Conservation (phyloP, 2,797 vertebrate species). For the Propithecus perrieri region DNA sequence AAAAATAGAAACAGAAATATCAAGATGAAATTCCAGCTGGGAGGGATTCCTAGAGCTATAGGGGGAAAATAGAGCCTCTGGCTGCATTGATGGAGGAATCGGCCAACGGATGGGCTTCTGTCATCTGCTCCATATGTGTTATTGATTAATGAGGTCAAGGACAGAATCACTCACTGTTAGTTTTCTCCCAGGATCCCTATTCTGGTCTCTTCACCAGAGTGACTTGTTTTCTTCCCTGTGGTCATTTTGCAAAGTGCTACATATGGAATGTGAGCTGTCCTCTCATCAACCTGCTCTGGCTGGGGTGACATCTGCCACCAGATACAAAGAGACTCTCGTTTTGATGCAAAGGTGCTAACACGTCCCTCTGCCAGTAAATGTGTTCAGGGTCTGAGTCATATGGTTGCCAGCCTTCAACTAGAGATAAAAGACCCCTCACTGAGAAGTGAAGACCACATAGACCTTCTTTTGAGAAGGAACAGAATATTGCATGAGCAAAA, state of each 20-base stretch:
- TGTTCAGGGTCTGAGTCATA: background rate
- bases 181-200: background rate
- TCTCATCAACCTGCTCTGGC: background rate
- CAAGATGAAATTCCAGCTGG: slow-evolving; percentile 42
- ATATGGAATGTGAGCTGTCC: background rate
- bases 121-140: background rate
- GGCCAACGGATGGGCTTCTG: background rate
- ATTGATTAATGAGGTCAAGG: slow-evolving; percentile 53
- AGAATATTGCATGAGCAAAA: too few species aligned
- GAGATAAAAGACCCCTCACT: background rate
- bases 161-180: slow-evolving; percentile 15
- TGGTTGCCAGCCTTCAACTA: background rate
- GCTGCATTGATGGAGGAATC: background rate
- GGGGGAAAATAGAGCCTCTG: background rate
- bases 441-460: background rate
- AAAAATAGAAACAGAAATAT: slow-evolving; percentile 65
- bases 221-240: background rate
- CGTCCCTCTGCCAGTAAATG: background rate
- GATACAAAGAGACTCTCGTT: background rate
- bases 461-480: background rate
- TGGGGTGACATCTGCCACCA: background rate
- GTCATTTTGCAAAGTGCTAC: slow-evolving; percentile 37
- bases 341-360: background rate
- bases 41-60: slow-evolving; percentile 18
- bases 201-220: background rate